Conservation (phyloP, 2,113 vertebrate species). For the Onychostruthus taczanowskii region DNA sequence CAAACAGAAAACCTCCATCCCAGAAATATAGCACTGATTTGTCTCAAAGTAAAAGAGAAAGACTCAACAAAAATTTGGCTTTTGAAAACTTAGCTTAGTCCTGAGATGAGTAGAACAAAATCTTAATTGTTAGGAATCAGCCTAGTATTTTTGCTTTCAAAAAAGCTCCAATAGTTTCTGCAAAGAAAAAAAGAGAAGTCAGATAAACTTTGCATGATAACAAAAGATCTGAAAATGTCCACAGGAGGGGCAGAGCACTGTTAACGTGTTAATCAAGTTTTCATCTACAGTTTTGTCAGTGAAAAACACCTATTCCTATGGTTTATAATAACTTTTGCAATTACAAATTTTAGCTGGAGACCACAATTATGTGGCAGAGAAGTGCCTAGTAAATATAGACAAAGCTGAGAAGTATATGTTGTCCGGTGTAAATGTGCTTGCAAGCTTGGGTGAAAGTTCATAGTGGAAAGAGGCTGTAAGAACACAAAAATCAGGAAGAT, state of each 20-base stretch:
- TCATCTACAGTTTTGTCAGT: not conserved
- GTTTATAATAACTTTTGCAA: not conserved
- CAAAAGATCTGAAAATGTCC: not conserved
- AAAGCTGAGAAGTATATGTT: not conserved
- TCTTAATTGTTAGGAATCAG: not conserved
- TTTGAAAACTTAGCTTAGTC: not conserved
- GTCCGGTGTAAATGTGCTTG: not conserved
- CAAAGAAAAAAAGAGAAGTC: not conserved
- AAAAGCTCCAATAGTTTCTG: not conserved
- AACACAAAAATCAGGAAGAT: not conserved
- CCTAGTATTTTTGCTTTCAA: not conserved
- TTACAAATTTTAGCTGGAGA: not conserved
- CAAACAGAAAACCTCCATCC: not conserved
- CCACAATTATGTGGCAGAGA: not conserved
- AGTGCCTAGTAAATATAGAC: not conserved
- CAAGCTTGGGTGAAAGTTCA: not conserved
- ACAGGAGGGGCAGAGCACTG: accelerated
- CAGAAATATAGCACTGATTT: not conserved
- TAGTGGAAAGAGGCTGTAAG: not conserved
- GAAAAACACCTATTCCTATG: not conserved
- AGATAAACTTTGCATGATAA: not conserved
- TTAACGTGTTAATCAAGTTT: not conserved
- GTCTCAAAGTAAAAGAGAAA: not conserved
- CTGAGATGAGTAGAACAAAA: not conserved
- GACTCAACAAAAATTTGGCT: not conserved